phyloP scores from a whole-genome alignment of 1,140 invertebrate species.

The Ephestia elutella region DNA sequence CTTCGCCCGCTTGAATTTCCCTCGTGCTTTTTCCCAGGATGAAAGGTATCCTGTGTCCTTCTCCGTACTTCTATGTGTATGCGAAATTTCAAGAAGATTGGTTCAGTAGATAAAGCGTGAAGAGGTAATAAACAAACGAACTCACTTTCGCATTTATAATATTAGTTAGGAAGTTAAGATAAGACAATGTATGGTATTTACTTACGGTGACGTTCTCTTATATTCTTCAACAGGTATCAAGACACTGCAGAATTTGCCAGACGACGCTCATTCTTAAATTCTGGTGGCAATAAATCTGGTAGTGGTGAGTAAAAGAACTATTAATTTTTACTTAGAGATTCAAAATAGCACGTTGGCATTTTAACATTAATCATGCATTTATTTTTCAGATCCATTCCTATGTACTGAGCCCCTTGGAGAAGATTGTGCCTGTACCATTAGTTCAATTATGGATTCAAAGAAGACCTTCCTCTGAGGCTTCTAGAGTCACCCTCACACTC shows the following conservation, averaged over 20 bases:
- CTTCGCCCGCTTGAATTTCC: too few species aligned
- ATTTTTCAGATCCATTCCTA: slow-evolving; percentile 68
- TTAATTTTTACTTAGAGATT: background rate
- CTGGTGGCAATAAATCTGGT: slow-evolving; percentile 76
- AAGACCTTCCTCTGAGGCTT: slow-evolving; percentile 71
- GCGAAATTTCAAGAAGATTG: too few species aligned
- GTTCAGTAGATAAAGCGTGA: too few species aligned
- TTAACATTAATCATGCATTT: slow-evolving; percentile 6
- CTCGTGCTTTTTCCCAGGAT: too few species aligned
- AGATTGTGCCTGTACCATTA: slow-evolving; percentile 67
- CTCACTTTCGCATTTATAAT: too few species aligned
- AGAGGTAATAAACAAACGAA: too few species aligned
- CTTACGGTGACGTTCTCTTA: too few species aligned
- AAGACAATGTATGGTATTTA: too few species aligned
- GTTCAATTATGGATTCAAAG: slow-evolving; percentile 70
- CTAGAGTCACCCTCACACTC: slow-evolving; percentile 62
- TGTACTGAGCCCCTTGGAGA: slow-evolving; percentile 60
- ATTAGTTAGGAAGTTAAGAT: too few species aligned
- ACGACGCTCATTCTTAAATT: slow-evolving; percentile 74
- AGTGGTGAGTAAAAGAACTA: slow-evolving; percentile 72
- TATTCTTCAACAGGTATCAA: slow-evolving; percentile 72
- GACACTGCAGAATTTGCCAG: slow-evolving; percentile 80
- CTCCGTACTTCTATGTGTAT: too few species aligned
- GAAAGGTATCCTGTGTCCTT: too few species aligned
- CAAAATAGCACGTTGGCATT: background rate